Evolutionary conservation across 2,888 invertebrate genomes (phyloP).

Genomic region (Apamea anceps): DNA sequence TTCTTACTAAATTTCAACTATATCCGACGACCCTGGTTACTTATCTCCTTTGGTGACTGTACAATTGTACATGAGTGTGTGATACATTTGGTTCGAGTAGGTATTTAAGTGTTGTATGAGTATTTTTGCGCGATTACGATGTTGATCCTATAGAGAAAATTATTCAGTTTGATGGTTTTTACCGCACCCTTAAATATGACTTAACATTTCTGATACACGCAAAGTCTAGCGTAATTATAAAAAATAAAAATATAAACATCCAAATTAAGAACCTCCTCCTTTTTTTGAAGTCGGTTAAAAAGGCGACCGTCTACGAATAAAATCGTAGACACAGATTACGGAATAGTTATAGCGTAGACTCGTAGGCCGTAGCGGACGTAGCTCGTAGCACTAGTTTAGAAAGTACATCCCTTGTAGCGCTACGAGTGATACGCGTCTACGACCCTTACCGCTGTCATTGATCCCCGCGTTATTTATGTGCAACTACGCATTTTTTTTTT

Average conservation of each 20-base stretch:
- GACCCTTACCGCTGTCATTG: conserved; percentile 2
- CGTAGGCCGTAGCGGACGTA: conserved; percentile 22
- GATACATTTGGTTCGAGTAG: too few relatives aligned
- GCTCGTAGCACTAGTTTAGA: conserved; percentile 30
- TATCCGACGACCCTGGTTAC: too few relatives aligned
- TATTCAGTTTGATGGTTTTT: neutral
- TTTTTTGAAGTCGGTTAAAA: too few relatives aligned
- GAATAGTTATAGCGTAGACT: conserved; percentile 19
- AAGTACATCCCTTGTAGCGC: conserved; percentile 15
- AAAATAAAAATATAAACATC: too few relatives aligned
- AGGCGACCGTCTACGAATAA: neutral
- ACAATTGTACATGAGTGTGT: too few relatives aligned
- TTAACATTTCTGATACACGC: too few relatives aligned
- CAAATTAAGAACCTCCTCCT: too few relatives aligned
- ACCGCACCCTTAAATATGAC: too few relatives aligned
- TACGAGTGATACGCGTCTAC: conserved; percentile 22
- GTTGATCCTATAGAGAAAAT: neutral
- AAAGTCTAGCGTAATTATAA: neutral
- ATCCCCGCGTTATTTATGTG: neutral
- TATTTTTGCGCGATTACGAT: neutral
- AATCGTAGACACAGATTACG: neutral
- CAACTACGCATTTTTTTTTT: neutral
- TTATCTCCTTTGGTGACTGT: too few relatives aligned
- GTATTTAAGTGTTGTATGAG: too few relatives aligned
- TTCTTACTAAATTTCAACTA: too few relatives aligned